Percentiles rank a stretch among this genome's conserved stretches.
These are phyloP conservation scores for Phenganax stokvisi DNA, from an alignment of 92 coral and sea anemone genomes.

Conservation along the genomic window DNA sequence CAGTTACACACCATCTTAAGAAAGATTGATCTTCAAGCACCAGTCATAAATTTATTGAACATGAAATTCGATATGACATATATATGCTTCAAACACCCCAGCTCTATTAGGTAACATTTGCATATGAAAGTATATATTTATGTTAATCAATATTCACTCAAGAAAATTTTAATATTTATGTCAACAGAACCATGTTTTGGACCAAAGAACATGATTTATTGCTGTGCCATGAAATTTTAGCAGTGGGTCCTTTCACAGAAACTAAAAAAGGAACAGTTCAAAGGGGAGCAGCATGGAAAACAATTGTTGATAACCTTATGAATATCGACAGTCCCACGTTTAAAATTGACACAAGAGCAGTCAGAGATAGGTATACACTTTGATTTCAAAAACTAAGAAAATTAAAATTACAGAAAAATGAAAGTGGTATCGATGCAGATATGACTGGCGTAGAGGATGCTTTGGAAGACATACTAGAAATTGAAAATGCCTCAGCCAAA, in stretches of 20 bases:
- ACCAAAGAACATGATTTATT: slow-evolving; percentile 48
- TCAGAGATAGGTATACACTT: slow-evolving; percentile 46
- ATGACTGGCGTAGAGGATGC: slow-evolving; percentile 48
- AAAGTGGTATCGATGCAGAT: slow-evolving; percentile 45
- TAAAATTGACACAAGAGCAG: slow-evolving; percentile 44
- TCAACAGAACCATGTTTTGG: slow-evolving; percentile 41
- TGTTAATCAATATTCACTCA: not conserved
- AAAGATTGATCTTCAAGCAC: no score
- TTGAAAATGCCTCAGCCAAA: no score
- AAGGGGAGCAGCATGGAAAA: slow-evolving; percentile 49
- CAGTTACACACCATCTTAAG: no score
- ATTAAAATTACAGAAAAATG: slow-evolving; percentile 36
- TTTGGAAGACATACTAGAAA: no score
- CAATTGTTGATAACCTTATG: slow-evolving; percentile 33
- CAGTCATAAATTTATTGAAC: no score
- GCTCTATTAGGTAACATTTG: no score
- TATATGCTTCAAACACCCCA: no score
- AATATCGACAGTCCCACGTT: slow-evolving; percentile 31
- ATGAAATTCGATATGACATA: no score
- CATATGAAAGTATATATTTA: no score
- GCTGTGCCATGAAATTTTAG: slow-evolving; percentile 43
- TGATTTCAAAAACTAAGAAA: slow-evolving; percentile 5
- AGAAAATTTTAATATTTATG: not conserved
- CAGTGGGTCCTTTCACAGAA: not conserved
- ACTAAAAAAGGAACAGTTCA: not conserved